Base-by-base conservation (phyloP, 2,797 vertebrate genomes). In the Mycteria americana region DNA sequence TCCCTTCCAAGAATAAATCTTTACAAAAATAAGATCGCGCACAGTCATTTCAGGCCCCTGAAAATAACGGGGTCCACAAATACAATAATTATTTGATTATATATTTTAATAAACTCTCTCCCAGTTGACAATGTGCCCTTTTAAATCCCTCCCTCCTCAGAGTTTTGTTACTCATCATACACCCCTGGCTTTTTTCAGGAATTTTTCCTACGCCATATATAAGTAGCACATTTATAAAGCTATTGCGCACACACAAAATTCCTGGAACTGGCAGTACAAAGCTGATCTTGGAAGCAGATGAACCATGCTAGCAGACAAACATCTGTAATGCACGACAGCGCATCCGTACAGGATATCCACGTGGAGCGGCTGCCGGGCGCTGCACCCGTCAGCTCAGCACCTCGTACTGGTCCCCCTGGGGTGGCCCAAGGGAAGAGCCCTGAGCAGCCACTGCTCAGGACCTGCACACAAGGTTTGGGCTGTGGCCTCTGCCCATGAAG, bases 1-100 rank as follows among this genome's bases (percentile, higher is more conserved):
- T 91, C 64, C 43, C 75, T 96, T 94, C 91, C 91, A 87, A 80
- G 62, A 95, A 90, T 89, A 95, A 93, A 92, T 86, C 76, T 96
- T 92, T 57, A 87, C 24, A 46, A 96, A 95, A 96, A 56, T 62
- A 96, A 95, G 73, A 84, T 76, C 83, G 54, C 0, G 0, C 37
- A 63, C 27, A 83, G 45, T 69, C 18, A 73, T 81, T 84, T 88
- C 46, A 89, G 30, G 39, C 31, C 64, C 81, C 78, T 88, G 62
- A 86, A 96, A 96, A 79, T 43, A 86, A 43, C 16, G 30, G 13
- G 31, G 57, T 56, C 51, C 53, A 90, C 75, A 97, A 92, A 92
- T 51, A 84, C 14, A 89, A 50, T 88, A 92, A 87, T 68, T 92
- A 82, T 91, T 96, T 89, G 7, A 48, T 93, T 93, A 67, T 35